These are phyloP conservation scores for Corynorhinus townsendii DNA, from an alignment of 2,113 vertebrate genomes.

Conservation along the genomic window DNA sequence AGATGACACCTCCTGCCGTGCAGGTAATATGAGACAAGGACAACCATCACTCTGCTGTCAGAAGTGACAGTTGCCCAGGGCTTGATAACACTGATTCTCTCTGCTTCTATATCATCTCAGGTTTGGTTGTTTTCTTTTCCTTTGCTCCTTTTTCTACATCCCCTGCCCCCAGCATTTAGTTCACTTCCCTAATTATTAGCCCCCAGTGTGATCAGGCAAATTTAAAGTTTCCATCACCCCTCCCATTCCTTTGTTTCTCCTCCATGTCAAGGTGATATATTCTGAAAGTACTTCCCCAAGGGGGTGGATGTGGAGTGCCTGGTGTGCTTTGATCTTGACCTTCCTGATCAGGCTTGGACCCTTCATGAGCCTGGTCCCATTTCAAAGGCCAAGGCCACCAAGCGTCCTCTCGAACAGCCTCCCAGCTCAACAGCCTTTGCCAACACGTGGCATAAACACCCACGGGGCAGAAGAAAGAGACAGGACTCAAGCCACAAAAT, in stretches of 20 bases:
- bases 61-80: slow-evolving; percentile 40
- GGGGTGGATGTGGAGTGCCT: too few species aligned
- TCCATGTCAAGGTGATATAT: neutral
- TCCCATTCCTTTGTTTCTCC: neutral
- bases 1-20: neutral
- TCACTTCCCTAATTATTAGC: neutral
- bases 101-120: neutral
- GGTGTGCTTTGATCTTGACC: neutral
- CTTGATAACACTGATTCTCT: neutral
- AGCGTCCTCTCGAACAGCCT: neutral
- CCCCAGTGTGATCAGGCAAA: neutral
- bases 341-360: neutral
- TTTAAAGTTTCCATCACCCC: neutral
- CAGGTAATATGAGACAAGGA: slow-evolving; percentile 22
- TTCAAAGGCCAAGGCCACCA: neutral
- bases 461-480: neutral
- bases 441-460: neutral
- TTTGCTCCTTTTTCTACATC: neutral
- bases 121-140: neutral
- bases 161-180: neutral
- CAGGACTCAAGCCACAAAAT: neutral
- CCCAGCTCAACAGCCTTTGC: neutral
- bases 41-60: neutral
- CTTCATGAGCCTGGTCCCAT: neutral
- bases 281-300: neutral